A percentile compares a stretch with the other conserved stretches of the same genome.
Conservation (phyloP, 2,888 invertebrate genomes). For the Sisyra nigra region DNA sequence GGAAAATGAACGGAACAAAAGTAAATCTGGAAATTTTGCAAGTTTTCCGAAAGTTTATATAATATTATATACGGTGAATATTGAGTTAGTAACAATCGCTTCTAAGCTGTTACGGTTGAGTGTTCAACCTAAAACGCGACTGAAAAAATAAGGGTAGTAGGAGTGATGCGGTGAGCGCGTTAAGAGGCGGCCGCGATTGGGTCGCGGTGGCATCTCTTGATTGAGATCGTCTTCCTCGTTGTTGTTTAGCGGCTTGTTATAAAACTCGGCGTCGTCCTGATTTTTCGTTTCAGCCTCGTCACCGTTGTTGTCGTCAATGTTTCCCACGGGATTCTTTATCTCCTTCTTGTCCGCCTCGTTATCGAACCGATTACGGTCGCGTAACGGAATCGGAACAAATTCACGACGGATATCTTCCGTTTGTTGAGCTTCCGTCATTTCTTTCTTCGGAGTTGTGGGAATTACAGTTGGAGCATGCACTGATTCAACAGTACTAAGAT, state of each 20-base stretch:
- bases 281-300: constrained; percentile 11
- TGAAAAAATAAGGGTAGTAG: constrained; percentile 36
- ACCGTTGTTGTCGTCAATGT: constrained; percentile 9
- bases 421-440: constrained; percentile 14
- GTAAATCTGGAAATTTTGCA: too few species aligned
- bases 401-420: constrained; percentile 6
- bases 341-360: background rate
- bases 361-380: background rate
- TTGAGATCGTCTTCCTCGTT: constrained; percentile 11
- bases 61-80: too few species aligned
- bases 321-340: background rate
- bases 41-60: too few species aligned
- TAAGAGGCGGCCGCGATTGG: constrained; percentile 30
- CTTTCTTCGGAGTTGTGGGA: constrained; percentile 6
- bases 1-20: too few species aligned
- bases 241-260: too few species aligned
- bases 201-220: constrained; percentile 20
- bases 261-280: background rate
- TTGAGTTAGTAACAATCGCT: too few species aligned
- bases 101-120: background rate
- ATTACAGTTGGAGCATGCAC: background rate
- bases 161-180: constrained; percentile 28
- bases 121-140: constrained; percentile 32
- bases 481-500: constrained; percentile 1
- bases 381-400: constrained; percentile 1